These are phyloP conservation scores for Drosophila ficusphila DNA, from an alignment of 1,140 invertebrate species.

Conservation along the genomic window DNA sequence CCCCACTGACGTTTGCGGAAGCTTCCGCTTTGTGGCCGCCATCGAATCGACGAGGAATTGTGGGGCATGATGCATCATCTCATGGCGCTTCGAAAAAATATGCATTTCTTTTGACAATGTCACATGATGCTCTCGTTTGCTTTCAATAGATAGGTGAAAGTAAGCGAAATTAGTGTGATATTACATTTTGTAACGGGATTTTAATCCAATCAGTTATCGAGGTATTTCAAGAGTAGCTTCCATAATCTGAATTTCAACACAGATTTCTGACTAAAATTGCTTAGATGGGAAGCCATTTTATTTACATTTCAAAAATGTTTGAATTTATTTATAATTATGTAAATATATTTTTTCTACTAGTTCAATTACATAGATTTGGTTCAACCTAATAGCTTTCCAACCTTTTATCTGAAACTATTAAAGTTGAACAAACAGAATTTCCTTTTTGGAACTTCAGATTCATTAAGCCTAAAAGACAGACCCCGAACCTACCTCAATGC, in stretches of 20 bases:
- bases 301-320: too few relatives aligned
- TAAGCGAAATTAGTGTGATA: slow-evolving; percentile 4
- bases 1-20: slow-evolving; percentile 68
- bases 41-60: slow-evolving; percentile 12
- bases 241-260: too few relatives aligned
- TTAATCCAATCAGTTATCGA: too few relatives aligned
- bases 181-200: neutral
- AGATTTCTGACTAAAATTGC: too few relatives aligned
- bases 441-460: neutral
- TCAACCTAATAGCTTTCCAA: too few relatives aligned
- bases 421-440: too few relatives aligned
- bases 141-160: slow-evolving; percentile 8
- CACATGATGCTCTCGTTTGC: slow-evolving; percentile 24
- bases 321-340: neutral
- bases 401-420: too few relatives aligned
- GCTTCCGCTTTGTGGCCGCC: slow-evolving; percentile 26
- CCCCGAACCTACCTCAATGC: slow-evolving; percentile 74
- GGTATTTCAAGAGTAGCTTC: too few relatives aligned
- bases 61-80: slow-evolving; percentile 44
- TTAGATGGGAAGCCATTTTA: too few relatives aligned
- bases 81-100: slow-evolving; percentile 31
- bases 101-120: slow-evolving; percentile 32
- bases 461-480: neutral
- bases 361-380: too few relatives aligned
- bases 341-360: too few relatives aligned